A percentile compares a stretch with the other conserved stretches of the same genome.
Evolutionary conservation across 2,888 invertebrate genomes (phyloP).

Genomic region (Cryptocephalus moraei): DNA sequence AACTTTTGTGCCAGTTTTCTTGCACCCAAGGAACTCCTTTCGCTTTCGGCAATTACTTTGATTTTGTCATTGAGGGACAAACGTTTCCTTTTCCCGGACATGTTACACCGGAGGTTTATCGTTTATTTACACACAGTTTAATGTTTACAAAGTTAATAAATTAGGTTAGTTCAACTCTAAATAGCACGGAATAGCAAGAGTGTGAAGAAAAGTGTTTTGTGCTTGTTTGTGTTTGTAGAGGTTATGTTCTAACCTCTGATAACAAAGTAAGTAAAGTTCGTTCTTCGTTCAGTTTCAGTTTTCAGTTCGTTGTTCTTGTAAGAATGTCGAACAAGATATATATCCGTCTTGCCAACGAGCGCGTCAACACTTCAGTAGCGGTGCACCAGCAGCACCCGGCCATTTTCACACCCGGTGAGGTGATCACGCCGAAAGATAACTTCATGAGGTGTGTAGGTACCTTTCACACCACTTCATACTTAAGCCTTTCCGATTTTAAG

Average conservation of each 20-base stretch:
- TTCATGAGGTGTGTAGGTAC: constrained; percentile 61
- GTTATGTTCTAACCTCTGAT: too few species aligned
- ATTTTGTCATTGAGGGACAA: constrained; percentile 2
- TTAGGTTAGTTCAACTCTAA: too few species aligned
- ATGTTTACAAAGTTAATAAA: too few species aligned
- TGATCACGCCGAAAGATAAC: constrained; percentile 71
- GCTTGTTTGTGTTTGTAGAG: too few species aligned
- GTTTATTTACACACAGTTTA: too few species aligned
- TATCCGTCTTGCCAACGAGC: constrained; percentile 53
- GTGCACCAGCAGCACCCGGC: constrained; percentile 50
- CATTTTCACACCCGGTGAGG: constrained; percentile 79
- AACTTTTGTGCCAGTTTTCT: constrained; percentile 1
- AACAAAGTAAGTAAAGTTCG: too few species aligned
- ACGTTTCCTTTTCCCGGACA: background rate
- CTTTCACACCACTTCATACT: constrained; percentile 1
- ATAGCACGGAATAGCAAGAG: too few species aligned
- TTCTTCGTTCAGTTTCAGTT: too few species aligned
- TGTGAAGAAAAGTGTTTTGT: too few species aligned
- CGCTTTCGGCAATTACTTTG: background rate
- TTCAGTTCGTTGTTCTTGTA: background rate
- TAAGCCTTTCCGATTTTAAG: constrained; percentile 42
- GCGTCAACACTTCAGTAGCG: constrained; percentile 50
- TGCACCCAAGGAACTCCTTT: background rate
- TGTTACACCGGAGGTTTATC: background rate
- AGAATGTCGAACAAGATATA: constrained; percentile 39